A percentile compares a stretch with the other conserved stretches of the same genome.
Evolutionary conservation across 2,888 invertebrate species (phyloP).

Genomic region (Phymatocera aterrima): DNA sequence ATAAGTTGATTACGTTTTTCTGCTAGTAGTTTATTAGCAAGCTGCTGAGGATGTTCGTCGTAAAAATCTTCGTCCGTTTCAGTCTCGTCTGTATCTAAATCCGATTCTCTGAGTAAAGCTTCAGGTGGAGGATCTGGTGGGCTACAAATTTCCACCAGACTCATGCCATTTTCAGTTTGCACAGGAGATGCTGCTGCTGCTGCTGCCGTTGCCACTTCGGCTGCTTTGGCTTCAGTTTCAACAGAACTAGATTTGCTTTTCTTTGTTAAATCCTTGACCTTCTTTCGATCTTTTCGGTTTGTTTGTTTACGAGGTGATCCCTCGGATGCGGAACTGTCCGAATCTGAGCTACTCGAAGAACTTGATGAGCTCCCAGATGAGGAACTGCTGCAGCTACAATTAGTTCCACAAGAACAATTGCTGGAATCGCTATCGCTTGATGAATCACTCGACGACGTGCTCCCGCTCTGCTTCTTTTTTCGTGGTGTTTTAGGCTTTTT

Average conservation of each 20-base stretch:
- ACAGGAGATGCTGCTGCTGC: constrained; percentile 3
- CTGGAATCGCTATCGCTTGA: constrained; percentile 86
- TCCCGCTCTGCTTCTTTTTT: constrained; percentile 70
- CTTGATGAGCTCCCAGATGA: constrained; percentile 82
- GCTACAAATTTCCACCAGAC: constrained; percentile 69
- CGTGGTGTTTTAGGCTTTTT: constrained; percentile 70
- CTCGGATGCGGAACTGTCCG: constrained; percentile 80
- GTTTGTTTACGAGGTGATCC: constrained; percentile 74
- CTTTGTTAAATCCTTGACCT: constrained; percentile 72
- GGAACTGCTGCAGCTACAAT: constrained; percentile 88
- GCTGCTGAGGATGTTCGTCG: constrained; percentile 87
- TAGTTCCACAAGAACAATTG: constrained; percentile 89
- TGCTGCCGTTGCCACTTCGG: background rate
- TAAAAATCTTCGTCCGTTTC: constrained; percentile 94
- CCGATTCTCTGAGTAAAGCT: constrained; percentile 85
- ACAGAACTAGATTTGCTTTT: constrained; percentile 59
- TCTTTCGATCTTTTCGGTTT: constrained; percentile 73
- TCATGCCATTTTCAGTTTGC: constrained; percentile 49
- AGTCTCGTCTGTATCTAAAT: constrained; percentile 89
- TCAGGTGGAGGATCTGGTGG: constrained; percentile 77
- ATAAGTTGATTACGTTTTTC: constrained; percentile 86
- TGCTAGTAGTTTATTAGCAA: constrained; percentile 84
- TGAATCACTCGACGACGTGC: constrained; percentile 85
- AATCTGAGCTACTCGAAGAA: constrained; percentile 79
- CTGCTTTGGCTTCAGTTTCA: constrained; percentile 31